Conservation (phyloP, 2,888 invertebrate species). For the Dascillus cervinus region DNA sequence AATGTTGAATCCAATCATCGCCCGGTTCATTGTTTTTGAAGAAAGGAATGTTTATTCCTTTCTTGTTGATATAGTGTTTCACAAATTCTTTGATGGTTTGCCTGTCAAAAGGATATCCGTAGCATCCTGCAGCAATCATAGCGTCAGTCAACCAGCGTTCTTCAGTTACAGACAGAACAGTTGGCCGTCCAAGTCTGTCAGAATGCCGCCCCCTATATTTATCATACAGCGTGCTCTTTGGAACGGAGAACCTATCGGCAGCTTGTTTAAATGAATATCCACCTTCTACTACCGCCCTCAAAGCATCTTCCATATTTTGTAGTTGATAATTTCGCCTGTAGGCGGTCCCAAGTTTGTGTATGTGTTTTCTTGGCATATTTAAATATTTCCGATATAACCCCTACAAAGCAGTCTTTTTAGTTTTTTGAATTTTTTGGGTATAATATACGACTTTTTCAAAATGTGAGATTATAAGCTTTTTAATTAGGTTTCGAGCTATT, state of each 20-base stretch:
- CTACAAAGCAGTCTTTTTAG: background rate
- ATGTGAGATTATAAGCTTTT: too few species aligned
- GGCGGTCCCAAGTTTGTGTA: conserved; percentile 1
- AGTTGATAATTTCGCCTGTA: background rate
- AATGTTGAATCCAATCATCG: too few species aligned
- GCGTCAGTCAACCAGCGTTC: background rate
- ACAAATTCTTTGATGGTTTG: background rate
- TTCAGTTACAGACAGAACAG: background rate
- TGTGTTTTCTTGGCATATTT: background rate
- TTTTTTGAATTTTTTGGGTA: background rate
- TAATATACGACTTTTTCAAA: too few species aligned
- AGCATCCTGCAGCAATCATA: background rate
- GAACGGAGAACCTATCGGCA: too few species aligned
- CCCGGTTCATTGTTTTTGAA: conserved; percentile 1
- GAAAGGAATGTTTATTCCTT: background rate
- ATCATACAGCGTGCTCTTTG: too few species aligned
- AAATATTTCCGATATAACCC: conserved; percentile 1
- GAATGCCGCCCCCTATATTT: background rate
- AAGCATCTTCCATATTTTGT: conserved; percentile 1
- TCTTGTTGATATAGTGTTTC: conserved; percentile 1
- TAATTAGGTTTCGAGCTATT: too few species aligned
- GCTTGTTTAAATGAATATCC: conserved; percentile 1
- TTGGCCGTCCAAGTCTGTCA: background rate
- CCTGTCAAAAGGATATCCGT: background rate
- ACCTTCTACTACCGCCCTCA: background rate